Evolutionary conservation across 1,140 invertebrate genomes (phyloP).

Genomic region (Drosophila pseudoananassae): DNA sequence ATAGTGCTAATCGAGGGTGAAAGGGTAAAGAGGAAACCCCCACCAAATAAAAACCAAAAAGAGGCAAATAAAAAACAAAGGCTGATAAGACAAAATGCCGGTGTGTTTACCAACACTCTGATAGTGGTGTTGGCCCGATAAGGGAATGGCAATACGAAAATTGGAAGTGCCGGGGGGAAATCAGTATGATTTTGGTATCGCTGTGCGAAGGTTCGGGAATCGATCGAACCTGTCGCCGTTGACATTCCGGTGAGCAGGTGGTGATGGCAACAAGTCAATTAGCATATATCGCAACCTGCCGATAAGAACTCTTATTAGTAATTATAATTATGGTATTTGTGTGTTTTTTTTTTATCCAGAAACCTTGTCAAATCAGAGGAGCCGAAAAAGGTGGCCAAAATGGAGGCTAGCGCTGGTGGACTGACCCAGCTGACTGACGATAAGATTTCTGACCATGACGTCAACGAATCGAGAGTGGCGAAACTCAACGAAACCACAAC

Average conservation of each 20-base stretch:
- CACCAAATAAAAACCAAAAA: slow-evolving; percentile 26
- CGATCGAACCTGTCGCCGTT: slow-evolving; percentile 25
- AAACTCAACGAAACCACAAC: slow-evolving; percentile 22
- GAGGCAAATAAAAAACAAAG: slow-evolving; percentile 33
- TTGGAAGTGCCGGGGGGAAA: slow-evolving; percentile 25
- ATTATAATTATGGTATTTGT: slow-evolving; percentile 55
- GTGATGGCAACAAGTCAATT: slow-evolving; percentile 49
- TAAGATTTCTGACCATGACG: slow-evolving; percentile 67
- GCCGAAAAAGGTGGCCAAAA: slow-evolving; percentile 62
- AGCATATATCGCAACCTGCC: slow-evolving; percentile 40
- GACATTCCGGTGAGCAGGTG: slow-evolving; percentile 52
- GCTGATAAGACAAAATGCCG: slow-evolving; percentile 71
- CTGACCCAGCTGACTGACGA: slow-evolving; percentile 40
- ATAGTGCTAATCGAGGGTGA: slow-evolving; percentile 5
- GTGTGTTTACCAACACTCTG: slow-evolving; percentile 65
- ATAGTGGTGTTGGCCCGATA: too few species aligned
- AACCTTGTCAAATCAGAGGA: slow-evolving; percentile 71
- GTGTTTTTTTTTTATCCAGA: slow-evolving; percentile 38
- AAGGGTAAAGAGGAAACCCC: slow-evolving; percentile 13
- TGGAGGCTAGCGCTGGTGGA: slow-evolving; percentile 49
- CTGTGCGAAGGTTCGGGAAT: slow-evolving; percentile 48
- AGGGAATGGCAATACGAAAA: slow-evolving; percentile 45
- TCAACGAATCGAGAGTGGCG: slow-evolving; percentile 25
- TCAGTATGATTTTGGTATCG: slow-evolving; percentile 68
- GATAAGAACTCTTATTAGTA: slow-evolving; percentile 56